These are phyloP conservation scores for Drosophila kanapiae DNA, from an alignment of 1,140 invertebrate species.

Conservation along the genomic window DNA sequence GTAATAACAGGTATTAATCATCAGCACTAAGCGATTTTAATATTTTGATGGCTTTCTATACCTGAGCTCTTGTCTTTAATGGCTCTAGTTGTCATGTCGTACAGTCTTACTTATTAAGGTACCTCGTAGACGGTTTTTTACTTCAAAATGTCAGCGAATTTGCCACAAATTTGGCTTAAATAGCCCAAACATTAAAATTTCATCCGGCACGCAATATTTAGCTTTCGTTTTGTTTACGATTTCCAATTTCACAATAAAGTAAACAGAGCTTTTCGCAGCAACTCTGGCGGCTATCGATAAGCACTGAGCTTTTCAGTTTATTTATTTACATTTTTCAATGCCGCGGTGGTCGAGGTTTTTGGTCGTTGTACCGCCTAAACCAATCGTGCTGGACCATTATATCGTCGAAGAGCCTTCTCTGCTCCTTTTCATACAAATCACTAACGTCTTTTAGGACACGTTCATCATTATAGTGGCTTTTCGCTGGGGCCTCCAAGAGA, in stretches of 20 bases:
- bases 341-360: conserved; percentile 7
- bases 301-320: background rate
- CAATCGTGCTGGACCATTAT: conserved; percentile 38
- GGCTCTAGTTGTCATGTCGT: conserved; percentile 12
- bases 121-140: background rate
- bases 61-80: background rate
- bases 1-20: conserved; percentile 18
- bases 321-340: conserved; percentile 13
- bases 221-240: conserved; percentile 34
- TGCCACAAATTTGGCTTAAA: conserved; percentile 7
- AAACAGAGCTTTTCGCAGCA: conserved; percentile 19
- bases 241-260: conserved; percentile 33
- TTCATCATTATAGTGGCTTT: conserved; percentile 47
- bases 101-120: background rate
- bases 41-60: background rate
- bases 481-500: conserved; percentile 53
- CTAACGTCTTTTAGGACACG: conserved; percentile 31
- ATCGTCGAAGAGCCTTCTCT: conserved; percentile 46
- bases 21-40: background rate
- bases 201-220: conserved; percentile 4
- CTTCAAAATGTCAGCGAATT: background rate
- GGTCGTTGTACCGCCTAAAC: conserved; percentile 29
- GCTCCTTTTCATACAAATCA: conserved; percentile 41
- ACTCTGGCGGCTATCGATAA: conserved; percentile 13
- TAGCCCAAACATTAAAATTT: conserved; percentile 15